Base-by-base conservation (phyloP, 2,113 vertebrate species). In the Arothron firmamentum region DNA sequence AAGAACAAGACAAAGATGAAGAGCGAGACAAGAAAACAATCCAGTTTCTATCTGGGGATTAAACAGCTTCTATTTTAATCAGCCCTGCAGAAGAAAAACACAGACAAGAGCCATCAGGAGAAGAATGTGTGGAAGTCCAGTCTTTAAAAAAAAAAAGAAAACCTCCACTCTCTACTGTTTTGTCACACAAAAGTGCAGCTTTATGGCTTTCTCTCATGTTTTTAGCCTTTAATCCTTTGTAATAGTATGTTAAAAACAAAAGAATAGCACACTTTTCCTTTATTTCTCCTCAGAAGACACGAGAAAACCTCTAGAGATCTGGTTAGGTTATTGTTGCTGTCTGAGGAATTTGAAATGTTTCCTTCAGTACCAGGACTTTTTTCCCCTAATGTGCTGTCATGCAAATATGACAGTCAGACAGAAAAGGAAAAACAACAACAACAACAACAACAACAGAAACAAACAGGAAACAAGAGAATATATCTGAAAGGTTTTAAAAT, bases 221-320 rank as follows among this genome's bases (percentile, higher is more conserved):
- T 54, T 64, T 72, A 74, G 80, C 66, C 78, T 81, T 43, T 83
- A 38, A 83, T 74, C 74, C 62, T 77, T 79, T 76, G 56, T 75
- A 80, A 48, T 51, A 56, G 38, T 51, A 34, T 75, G 76, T 79
- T 65, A 80, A 59, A 79, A 81, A 74, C 56, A 54, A 67, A 54
- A 55, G 65, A 59, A 48, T 21, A 51, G 20, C 53, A 15, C 46
- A 52, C 65, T 23, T 59, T 62, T n/a, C 34, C 34, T 38, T 56
- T 49, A 66, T 57, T 52, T 70, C 48, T 75, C 47, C 51, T 17
- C 67, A 50, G 47, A 52, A 60, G 51, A 78, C 51, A 62, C 58
- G 23, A 65, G 3, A 38, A 10, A 38, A 38, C 34, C 34, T 38
- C 34, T 38, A 12, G 34, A 38, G 10, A 38, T 12, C 6, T 12